Base-by-base conservation (phyloP, 2,888 invertebrate species). In the Volucella inanis region DNA sequence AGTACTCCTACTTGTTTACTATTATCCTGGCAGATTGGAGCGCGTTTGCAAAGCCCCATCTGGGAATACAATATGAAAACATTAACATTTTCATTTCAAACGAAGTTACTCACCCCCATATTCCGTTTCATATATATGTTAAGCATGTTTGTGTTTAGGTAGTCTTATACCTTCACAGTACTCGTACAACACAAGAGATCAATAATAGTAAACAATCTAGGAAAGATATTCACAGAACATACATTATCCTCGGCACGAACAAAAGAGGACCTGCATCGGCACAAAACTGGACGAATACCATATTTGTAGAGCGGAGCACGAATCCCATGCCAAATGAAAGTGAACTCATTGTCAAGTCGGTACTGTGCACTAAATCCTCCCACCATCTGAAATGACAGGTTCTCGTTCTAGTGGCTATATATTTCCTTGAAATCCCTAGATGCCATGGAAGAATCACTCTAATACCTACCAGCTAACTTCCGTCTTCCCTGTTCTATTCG, bases 191-290 rank as follows among this genome's bases (percentile, higher is more conserved):
- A 41, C 14, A 49, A 67, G 71, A 80, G 80, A 71, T 75, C 80
- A 84, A 71, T 75, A 68, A 71, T 79, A 75, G 65, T 80, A 84
- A 83, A 71, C 78, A 84, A 79, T 84, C 72, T 78, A 41, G 12
- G 14, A 64, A 67, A 67, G 61, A 52, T 70, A 65, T 74, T 70
- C 22, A 52, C 59, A 70, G 70, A 54, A 84, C 68, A 45, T 67
- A 50, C 61, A 54, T 82, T 82, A 61, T 72, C 67, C 55, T 59
- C 57, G 50, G 39, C 14, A 67, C 18, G 38, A 47, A 43, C 18
- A 62, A 49, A 39, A 14, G 52, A 57, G 14, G 49, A 38, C 43
- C 31, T 22, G 50, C 8, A 12, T 57, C 14, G 31, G 31, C 38
- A 38, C 41, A 55, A 57, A 31, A 6, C 31, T 6, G 6, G 4